Conservation (phyloP, 2,113 vertebrate species). For the Heterotilapia buettikoferi region DNA sequence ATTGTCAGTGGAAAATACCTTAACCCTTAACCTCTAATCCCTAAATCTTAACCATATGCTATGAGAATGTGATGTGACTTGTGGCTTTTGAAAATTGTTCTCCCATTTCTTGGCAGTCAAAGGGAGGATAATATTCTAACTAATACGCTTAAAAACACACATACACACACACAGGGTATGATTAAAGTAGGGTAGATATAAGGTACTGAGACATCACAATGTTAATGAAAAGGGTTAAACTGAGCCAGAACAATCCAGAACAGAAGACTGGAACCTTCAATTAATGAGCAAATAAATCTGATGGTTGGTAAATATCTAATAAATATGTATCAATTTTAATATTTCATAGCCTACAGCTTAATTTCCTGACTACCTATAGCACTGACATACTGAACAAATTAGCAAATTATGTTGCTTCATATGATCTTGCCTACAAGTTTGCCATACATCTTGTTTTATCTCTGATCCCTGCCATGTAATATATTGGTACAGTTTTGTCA, state of each 20-base stretch:
- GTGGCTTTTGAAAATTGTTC: not conserved
- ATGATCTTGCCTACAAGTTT: not conserved
- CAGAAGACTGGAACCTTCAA: not conserved
- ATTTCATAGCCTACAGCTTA: accelerated
- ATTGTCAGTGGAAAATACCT: not conserved
- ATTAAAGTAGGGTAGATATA: not conserved
- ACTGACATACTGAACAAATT: not conserved
- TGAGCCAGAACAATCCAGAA: not conserved
- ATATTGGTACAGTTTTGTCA: not conserved
- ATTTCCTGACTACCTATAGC: not conserved
- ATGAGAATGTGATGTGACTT: not conserved
- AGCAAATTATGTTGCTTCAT: not conserved
- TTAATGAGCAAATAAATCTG: not conserved
- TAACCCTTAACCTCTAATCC: not conserved
- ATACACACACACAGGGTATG: not conserved
- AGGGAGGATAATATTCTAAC: not conserved
- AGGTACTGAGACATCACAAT: not conserved
- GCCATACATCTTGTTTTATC: not conserved
- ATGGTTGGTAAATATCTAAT: not conserved
- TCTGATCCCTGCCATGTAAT: not conserved
- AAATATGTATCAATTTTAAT: not conserved
- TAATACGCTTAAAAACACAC: not conserved
- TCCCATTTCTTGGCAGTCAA: not conserved
- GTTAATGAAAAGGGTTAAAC: not conserved
- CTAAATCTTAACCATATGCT: not conserved